phyloP scores from a whole-genome alignment of 2,888 invertebrate genomes.

The Tenthredo amoena region DNA sequence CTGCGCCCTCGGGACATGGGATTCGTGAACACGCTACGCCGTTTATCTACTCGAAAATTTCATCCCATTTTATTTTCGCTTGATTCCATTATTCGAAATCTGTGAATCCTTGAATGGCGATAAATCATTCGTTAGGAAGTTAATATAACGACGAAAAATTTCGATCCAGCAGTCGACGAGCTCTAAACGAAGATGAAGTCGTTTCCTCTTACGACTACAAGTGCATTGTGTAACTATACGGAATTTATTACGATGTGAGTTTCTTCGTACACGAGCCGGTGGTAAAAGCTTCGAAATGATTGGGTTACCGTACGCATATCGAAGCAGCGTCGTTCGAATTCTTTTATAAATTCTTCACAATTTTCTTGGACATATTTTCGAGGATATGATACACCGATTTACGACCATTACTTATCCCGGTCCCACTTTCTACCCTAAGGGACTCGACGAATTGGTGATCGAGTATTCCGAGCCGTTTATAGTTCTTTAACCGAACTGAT shows the following conservation, averaged over 20 bases:
- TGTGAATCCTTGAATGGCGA: not conserved
- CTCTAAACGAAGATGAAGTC: not conserved
- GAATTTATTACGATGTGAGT: not conserved
- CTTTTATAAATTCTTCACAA: not conserved
- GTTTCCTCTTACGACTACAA: not conserved
- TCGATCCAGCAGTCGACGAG: not conserved
- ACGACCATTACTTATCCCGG: not conserved
- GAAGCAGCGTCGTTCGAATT: not conserved
- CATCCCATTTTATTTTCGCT: not conserved
- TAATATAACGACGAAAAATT: not conserved
- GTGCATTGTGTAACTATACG: not conserved
- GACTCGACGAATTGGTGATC: not conserved
- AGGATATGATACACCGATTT: not conserved
- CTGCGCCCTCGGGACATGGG: conserved; percentile 30
- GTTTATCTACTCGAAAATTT: conserved; percentile 4
- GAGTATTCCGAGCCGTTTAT: not conserved
- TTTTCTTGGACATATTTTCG: not conserved
- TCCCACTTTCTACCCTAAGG: not conserved
- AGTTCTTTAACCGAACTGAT: not conserved
- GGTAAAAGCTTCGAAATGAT: not conserved
- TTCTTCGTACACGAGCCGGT: not conserved
- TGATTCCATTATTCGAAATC: not conserved
- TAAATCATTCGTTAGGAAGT: not conserved
- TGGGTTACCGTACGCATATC: not conserved
- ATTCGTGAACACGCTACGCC: conserved; percentile 26